A percentile compares a stretch with the other conserved stretches of the same genome.
phyloP scores from a whole-genome alignment of 2,888 invertebrate species.

The Acleris sparsana region DNA sequence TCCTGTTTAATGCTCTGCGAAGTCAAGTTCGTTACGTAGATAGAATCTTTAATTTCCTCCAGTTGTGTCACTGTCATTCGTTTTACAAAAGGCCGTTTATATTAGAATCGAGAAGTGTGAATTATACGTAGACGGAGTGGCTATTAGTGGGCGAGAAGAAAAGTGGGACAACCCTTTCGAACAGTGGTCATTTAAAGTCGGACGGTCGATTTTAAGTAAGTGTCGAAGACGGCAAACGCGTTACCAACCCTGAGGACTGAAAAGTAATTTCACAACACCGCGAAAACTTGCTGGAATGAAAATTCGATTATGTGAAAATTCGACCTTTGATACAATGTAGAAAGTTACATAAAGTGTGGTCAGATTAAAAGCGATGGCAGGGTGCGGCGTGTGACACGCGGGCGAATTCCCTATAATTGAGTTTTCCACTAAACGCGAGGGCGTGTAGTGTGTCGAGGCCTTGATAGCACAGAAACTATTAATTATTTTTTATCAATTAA shows the following conservation, averaged over 20 bases:
- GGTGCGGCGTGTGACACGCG: not conserved
- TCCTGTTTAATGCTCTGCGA: slow-evolving; percentile 58
- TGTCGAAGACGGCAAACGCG: no score
- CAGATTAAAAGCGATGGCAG: not conserved
- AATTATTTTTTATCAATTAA: no score
- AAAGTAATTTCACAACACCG: no score
- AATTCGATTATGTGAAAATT: no score
- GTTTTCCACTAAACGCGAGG: not conserved
- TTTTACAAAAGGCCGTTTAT: slow-evolving; percentile 39
- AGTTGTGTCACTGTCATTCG: slow-evolving; percentile 58
- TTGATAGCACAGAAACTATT: no score
- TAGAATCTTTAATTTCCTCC: slow-evolving; percentile 79
- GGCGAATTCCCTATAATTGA: not conserved
- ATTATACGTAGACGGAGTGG: slow-evolving; percentile 18
- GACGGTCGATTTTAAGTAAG: no score
- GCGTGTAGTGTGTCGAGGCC: not conserved
- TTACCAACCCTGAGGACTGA: no score
- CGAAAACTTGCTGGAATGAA: no score
- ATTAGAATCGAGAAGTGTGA: slow-evolving; percentile 34
- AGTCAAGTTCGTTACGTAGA: slow-evolving; percentile 67
- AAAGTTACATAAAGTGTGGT: no score
- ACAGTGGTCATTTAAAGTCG: slow-evolving; percentile 2
- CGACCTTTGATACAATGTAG: no score
- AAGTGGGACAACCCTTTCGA: slow-evolving; percentile 25
- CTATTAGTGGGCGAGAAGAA: slow-evolving; percentile 23